phyloP scores from a whole-genome alignment of 2,113 vertebrate species.

The Takifugu bimaculatus region DNA sequence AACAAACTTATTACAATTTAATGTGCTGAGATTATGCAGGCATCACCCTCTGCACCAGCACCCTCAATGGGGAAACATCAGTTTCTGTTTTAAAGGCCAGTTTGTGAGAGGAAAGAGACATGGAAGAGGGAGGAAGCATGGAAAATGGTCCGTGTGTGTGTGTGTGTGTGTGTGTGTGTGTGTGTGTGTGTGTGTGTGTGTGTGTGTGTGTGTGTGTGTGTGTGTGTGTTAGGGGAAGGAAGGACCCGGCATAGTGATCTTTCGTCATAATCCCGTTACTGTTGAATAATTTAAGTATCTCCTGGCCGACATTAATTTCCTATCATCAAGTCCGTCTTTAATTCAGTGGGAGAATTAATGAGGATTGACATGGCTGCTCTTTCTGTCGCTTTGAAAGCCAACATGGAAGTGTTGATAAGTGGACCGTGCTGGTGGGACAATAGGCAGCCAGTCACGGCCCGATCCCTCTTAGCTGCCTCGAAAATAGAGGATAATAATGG shows the following conservation, averaged over 20 bases:
- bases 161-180: too few species aligned
- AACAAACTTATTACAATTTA: constrained; percentile 13
- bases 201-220: too few species aligned
- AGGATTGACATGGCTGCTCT: constrained; percentile 67
- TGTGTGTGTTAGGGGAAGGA: constrained; percentile 29
- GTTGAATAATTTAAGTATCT: constrained; percentile 73
- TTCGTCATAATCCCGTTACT: constrained; percentile 73
- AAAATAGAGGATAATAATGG: constrained; percentile 31
- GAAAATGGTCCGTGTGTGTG: neutral
- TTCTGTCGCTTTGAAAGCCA: constrained; percentile 65
- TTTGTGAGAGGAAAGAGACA: constrained; percentile 2
- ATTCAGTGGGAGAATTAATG: constrained; percentile 69
- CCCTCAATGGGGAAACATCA: constrained; percentile 14
- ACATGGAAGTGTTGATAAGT: constrained; percentile 63
- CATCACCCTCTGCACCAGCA: neutral
- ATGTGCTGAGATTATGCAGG: constrained; percentile 12
- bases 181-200: too few species aligned
- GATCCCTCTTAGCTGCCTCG: constrained; percentile 42
- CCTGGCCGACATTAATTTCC: constrained; percentile 72
- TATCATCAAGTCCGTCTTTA: constrained; percentile 67
- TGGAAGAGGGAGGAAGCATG: constrained; percentile 2
- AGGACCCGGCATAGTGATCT: constrained; percentile 54
- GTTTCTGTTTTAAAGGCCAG: constrained; percentile 12
- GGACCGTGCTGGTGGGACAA: constrained; percentile 46
- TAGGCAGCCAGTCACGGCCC: constrained; percentile 45